Percentiles rank a stretch among this genome's conserved stretches.
phyloP scores from a whole-genome alignment of 2,888 invertebrate genomes.

The Stenichneumon culpator region DNA sequence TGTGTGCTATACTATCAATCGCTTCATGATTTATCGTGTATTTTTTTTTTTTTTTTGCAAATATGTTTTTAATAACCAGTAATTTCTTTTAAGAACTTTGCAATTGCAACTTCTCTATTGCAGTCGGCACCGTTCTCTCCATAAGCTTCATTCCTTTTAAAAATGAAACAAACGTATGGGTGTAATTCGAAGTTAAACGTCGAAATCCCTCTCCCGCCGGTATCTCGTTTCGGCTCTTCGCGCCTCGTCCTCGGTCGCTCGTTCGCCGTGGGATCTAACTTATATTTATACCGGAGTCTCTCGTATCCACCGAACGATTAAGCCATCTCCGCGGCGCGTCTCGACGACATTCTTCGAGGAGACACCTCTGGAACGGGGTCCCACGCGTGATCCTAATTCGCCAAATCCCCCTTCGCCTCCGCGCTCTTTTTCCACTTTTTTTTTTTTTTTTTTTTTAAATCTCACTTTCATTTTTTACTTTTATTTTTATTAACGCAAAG shows the following conservation, averaged over 20 bases:
- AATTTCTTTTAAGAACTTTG: too few species aligned
- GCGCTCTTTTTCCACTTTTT: constrained; percentile 1
- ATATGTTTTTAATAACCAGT: too few species aligned
- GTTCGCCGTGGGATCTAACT: constrained; percentile 58
- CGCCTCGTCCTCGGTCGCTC: constrained; percentile 26
- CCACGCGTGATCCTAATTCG: constrained; percentile 65
- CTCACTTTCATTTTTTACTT: too few species aligned
- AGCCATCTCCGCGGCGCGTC: constrained; percentile 67
- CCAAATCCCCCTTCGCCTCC: constrained; percentile 41
- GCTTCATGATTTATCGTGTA: too few species aligned
- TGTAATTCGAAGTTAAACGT: constrained; percentile 65
- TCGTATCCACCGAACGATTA: constrained; percentile 58
- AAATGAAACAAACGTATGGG: constrained; percentile 48
- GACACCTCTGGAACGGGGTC: constrained; percentile 46
- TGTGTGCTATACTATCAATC: too few species aligned
- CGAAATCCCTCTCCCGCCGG: constrained; percentile 52
- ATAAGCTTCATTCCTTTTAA: too few species aligned
- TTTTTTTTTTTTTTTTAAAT: background rate
- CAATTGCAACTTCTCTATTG: too few species aligned
- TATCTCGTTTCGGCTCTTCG: constrained; percentile 18
- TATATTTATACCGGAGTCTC: constrained; percentile 57
- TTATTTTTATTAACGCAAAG: background rate
- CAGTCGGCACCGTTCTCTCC: too few species aligned
- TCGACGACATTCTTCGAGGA: constrained; percentile 67
- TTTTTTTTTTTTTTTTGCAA: too few species aligned